These are phyloP conservation scores for Heteromyza rotundicornis DNA, from an alignment of 2,888 invertebrate species.

Conservation along the genomic window DNA sequence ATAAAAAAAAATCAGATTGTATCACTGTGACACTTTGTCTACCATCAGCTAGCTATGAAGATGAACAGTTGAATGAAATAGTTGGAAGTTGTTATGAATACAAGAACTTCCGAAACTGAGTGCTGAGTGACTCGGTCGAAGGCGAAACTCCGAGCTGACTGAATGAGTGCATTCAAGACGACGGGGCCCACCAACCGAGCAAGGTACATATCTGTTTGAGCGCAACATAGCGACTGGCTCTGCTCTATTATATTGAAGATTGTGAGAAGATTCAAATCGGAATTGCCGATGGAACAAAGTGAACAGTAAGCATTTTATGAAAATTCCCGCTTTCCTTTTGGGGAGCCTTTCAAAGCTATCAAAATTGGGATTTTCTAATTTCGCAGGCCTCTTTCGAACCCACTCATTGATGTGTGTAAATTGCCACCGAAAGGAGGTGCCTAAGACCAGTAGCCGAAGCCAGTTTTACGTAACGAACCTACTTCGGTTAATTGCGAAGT, in stretches of 20 bases:
- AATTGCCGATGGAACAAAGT: too few species aligned
- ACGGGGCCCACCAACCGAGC: constrained; percentile 9
- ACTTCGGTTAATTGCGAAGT: constrained; percentile 38
- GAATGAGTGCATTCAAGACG: not conserved
- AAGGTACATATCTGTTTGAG: not conserved
- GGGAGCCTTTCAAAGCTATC: too few species aligned
- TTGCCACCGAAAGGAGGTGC: constrained; percentile 58
- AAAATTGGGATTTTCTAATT: too few species aligned
- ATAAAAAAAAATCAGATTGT: too few species aligned
- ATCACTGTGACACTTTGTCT: constrained; percentile 16
- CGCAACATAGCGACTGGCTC: constrained; percentile 4
- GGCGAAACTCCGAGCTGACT: not conserved
- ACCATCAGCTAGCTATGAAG: not conserved
- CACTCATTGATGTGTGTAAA: too few species aligned
- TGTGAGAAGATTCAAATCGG: too few species aligned
- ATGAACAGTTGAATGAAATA: constrained; percentile 2
- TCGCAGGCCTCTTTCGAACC: too few species aligned
- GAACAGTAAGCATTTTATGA: too few species aligned
- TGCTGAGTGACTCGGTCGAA: not conserved
- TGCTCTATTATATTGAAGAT: too few species aligned
- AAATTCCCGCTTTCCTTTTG: too few species aligned
- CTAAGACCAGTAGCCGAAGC: constrained; percentile 62
- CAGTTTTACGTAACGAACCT: constrained; percentile 34
- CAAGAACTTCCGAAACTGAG: not conserved
- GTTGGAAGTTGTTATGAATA: constrained; percentile 6